Evolutionary conservation across 37 sponge, comb jelly and placozoan genomes (phyloP), one percentile per base, ranked within the genome.

Genomic region (Diacarnus erythraeanus): DNA sequence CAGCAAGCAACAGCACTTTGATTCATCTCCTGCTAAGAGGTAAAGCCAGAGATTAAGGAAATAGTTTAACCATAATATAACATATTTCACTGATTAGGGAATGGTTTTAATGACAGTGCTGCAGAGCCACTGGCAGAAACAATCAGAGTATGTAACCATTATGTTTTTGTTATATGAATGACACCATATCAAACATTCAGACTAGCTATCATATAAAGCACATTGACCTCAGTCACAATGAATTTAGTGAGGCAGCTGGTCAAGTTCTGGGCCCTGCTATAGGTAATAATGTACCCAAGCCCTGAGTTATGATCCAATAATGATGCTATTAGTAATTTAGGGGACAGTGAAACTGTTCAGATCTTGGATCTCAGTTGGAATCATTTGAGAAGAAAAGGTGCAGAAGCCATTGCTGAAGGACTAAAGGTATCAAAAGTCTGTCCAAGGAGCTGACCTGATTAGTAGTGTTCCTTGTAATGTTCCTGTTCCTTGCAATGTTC

Each of bases 301-400:
- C 22, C 43, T 22, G 29, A 8, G 23, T 9, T 66, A 25, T n/a
- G n/a, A n/a, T n/a, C n/a, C n/a, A 47, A 12, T 47, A 15, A 12
- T 47, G 51, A 47, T 47, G 51, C 6, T 15, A 47, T 47, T 12
- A 47, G 51, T 47, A 47, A 47, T 47, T 15, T 69, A 94, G 95
- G 65, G 67, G 95, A 92, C 23, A 96, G 92, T 77, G 96, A 95
- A 75, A 86, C 78, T 20, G 79, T 98, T 23, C 82, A 91, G 61
- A 63, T 57, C 6, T 88, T 98, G 31, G 85, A 96, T 65, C 86
- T 98, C 17, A 93, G 97, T 38, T 98, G 99, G 99, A 98, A 98
- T 86, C 76, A 88, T 60, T 64, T 98, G 10, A 37, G 96, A 35
- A 79, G 96, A 43, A 93, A 91, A 69, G 99, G 99, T 70, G 96